phyloP scores from a whole-genome alignment of 1,140 invertebrate genomes.

The Drosophila repletoides region DNA sequence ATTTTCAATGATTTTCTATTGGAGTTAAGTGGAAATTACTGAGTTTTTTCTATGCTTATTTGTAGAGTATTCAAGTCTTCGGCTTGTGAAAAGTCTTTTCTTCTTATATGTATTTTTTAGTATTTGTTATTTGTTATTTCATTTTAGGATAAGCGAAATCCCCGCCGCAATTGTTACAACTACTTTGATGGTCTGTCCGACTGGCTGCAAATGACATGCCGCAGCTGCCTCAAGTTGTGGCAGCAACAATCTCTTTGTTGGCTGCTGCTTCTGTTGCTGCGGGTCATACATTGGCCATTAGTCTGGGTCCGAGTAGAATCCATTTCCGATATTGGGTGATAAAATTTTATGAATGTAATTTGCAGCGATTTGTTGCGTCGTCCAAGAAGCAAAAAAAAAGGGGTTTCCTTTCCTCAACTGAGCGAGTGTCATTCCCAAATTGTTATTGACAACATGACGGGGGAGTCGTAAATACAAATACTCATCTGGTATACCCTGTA shows the following conservation, averaged over 20 bases:
- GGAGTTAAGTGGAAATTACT: too few relatives aligned
- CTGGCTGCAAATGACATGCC: slow-evolving; percentile 32
- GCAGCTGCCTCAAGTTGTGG: slow-evolving; percentile 46
- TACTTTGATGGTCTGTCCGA: slow-evolving; percentile 34
- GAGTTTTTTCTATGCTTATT: too few relatives aligned
- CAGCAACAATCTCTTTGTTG: slow-evolving; percentile 49
- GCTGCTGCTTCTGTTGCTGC: too few relatives aligned
- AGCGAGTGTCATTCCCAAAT: slow-evolving; percentile 61
- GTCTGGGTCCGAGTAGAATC: slow-evolving; percentile 67
- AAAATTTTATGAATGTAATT: slow-evolving; percentile 81
- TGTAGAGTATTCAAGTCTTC: too few relatives aligned
- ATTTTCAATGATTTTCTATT: too few relatives aligned
- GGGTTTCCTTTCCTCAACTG: background rate
- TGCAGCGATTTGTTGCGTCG: slow-evolving; percentile 77
- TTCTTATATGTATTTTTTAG: slow-evolving; percentile 22
- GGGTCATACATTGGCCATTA: slow-evolving; percentile 68
- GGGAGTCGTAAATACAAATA: slow-evolving; percentile 76
- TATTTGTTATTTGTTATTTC: slow-evolving; percentile 10
- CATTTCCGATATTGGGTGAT: slow-evolving; percentile 81
- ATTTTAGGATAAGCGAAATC: slow-evolving; percentile 2
- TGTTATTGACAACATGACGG: slow-evolving; percentile 72
- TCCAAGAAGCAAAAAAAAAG: too few relatives aligned
- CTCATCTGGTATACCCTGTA: slow-evolving; percentile 35
- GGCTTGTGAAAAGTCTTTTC: too few relatives aligned
- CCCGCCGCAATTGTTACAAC: slow-evolving; percentile 29